phyloP scores from a whole-genome alignment of 2,113 vertebrate genomes.

The Mungos mungo region DNA sequence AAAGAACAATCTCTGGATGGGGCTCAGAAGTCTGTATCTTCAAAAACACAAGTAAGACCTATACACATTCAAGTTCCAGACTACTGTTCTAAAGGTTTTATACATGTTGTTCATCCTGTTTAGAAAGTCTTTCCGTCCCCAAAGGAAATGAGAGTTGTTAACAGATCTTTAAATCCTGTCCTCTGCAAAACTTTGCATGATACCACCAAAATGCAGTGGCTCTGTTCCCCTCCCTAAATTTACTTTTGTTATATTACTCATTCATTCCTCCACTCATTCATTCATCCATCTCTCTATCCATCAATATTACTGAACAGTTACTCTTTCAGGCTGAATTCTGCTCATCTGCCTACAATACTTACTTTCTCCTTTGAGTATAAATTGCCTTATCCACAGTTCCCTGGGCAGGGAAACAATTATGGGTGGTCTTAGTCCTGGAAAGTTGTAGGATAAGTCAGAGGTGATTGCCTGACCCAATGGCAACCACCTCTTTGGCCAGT shows the following conservation, averaged over 20 bases:
- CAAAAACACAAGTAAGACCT: neutral
- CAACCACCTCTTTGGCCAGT: neutral
- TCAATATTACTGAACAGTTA: neutral
- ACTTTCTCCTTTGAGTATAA: neutral
- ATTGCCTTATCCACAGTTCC: neutral
- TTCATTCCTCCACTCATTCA: neutral
- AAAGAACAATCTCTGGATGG: neutral
- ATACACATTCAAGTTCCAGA: neutral
- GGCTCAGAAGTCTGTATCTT: neutral
- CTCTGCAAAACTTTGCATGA: neutral
- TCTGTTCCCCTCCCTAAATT: neutral
- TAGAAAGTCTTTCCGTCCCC: neutral
- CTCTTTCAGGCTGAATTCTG: neutral
- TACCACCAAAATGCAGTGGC: neutral
- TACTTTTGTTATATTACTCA: neutral
- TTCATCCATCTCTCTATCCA: too few relatives aligned
- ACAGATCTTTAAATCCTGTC: neutral
- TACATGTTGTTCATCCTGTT: neutral
- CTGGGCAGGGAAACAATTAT: neutral
- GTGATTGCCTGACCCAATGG: neutral
- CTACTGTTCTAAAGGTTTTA: neutral
- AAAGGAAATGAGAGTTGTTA: neutral
- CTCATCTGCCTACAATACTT: neutral
- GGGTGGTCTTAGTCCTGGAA: neutral
- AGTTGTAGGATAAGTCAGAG: neutral